Base-by-base conservation (phyloP, 2,797 vertebrate species). In the Microctenopoma steveboyesi region DNA sequence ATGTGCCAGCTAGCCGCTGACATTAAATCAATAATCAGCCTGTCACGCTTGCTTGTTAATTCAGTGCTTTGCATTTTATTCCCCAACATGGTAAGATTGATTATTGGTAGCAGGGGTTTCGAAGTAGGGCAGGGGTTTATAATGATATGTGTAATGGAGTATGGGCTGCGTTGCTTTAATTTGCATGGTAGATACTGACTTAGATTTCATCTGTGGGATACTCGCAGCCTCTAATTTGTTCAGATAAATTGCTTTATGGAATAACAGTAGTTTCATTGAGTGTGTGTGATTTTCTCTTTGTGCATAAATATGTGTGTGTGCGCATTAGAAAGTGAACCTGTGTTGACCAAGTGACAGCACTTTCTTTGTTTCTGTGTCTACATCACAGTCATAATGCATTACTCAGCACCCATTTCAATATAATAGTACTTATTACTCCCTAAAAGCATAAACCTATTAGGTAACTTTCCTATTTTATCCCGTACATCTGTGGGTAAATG, bases 21-120 rank as follows among this genome's bases (percentile, higher is more conserved):
- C 91, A 76, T 80, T 75, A 90, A 93, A 92, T 92, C 92, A 90
- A 91, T 93, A 90, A 89, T 81, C 84, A 65, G 79, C 69, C 83
- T 76, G 87, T 91, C 90, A 89, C 76, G 86, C 76, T 78, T 60
- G 77, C 86, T 84, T 90, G 88, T 88, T 90, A 86, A 86, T 86
- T 87, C 86, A 79, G 52, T 22, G 69, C 81, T 86, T 82, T 86
- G 85, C 82, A 82, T 89, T 89, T 89, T 82, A 81, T 88, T 74
- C 68, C 60, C 69, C 84, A 81, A 74, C 73, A 82, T 72, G 70
- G 76, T 55, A 28, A 83, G 87, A 91, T 88, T 84, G 89, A 89
- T 89, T 87, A 87, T 87, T 84, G 87, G 83, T 82, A 63, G 78
- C 72, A 25, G 64, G 77, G 83, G 62, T 76, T 87, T 79, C 84